These are phyloP conservation scores for Hemaris fuciformis DNA, from an alignment of 2,888 invertebrate genomes.

Conservation along the genomic window DNA sequence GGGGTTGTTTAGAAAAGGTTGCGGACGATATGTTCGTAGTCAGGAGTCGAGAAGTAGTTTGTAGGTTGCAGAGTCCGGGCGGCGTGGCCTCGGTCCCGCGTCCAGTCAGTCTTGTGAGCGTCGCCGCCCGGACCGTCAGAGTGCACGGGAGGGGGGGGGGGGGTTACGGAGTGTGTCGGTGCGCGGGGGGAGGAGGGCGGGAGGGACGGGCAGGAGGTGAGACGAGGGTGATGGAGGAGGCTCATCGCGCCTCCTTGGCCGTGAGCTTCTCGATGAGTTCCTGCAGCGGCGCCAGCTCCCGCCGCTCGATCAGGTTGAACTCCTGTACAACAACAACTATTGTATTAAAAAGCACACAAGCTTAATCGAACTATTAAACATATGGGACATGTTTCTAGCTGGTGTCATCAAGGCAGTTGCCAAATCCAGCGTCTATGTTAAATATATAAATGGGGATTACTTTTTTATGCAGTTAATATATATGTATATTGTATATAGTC, in stretches of 20 bases:
- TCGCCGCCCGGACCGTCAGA: neutral
- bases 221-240: constrained; percentile 12
- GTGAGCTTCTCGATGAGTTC: constrained; percentile 98
- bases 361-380: too few species aligned
- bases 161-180: neutral
- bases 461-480: too few species aligned
- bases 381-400: too few species aligned
- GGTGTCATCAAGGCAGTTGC: too few species aligned
- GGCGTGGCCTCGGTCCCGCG: neutral
- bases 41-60: neutral
- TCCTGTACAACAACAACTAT: constrained; percentile 84
- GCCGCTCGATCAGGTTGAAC: constrained; percentile 97
- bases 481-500: too few species aligned
- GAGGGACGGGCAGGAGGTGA: neutral
- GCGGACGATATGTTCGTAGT: neutral
- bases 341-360: neutral
- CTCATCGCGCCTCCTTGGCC: constrained; percentile 93
- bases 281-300: constrained; percentile 97
- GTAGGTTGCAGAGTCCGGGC: neutral
- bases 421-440: too few species aligned
- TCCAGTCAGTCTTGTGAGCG: neutral
- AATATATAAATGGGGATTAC: too few species aligned
- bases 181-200: neutral
- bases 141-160: neutral
- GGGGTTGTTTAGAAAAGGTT: neutral